These are phyloP conservation scores for Octomys mimax DNA, from an alignment of 2,797 vertebrate species.

Conservation along the genomic window DNA sequence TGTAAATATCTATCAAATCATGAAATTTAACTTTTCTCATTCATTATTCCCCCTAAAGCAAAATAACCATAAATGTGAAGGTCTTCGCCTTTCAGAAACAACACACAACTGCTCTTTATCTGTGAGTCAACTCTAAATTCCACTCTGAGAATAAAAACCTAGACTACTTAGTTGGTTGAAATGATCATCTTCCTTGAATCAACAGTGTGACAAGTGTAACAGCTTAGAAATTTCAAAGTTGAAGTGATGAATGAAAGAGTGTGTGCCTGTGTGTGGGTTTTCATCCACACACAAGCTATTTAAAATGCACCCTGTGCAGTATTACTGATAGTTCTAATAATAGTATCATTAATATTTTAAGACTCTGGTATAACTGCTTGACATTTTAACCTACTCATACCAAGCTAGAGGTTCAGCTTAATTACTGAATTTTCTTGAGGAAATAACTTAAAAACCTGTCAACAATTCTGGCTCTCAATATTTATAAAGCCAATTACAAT, in stretches of 20 bases:
- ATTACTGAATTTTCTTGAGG: constrained; percentile 33
- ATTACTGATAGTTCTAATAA: background rate
- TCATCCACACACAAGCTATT: background rate
- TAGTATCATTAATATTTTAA: background rate
- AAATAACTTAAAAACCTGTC: background rate
- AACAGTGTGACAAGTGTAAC: background rate
- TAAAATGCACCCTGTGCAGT: background rate
- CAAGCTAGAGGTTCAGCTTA: background rate
- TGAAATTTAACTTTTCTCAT: background rate
- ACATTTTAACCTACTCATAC: background rate
- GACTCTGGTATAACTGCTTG: background rate
- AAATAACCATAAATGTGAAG: background rate
- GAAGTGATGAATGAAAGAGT: background rate
- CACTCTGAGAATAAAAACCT: background rate
- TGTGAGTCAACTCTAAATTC: background rate
- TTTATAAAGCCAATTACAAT: background rate
- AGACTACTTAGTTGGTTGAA: background rate
- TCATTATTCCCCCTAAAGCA: background rate
- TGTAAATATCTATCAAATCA: background rate
- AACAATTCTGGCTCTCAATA: background rate
- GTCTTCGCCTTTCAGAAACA: background rate
- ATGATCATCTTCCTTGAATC: background rate
- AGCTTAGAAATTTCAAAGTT: background rate
- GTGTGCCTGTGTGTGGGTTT: background rate
- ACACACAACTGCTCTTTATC: background rate